phyloP scores from a whole-genome alignment of 1,140 invertebrate genomes.

The Drosophila watanabei region DNA sequence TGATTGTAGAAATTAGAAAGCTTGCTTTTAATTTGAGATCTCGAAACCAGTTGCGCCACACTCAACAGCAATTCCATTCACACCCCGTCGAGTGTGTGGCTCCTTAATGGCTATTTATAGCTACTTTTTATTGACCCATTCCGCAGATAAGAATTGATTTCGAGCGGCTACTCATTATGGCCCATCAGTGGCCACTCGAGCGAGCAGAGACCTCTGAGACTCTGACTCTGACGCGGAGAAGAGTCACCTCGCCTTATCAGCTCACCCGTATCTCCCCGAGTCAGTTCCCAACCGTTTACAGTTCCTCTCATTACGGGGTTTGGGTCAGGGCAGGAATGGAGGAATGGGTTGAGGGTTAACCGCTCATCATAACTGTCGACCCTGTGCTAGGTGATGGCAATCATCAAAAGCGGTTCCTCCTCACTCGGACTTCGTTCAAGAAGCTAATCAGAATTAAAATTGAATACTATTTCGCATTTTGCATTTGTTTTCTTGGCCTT shows the following conservation, averaged over 20 bases:
- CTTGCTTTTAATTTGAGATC: neutral
- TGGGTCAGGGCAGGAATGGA: constrained; percentile 11
- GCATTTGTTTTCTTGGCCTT: constrained; percentile 37
- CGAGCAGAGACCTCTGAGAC: constrained; percentile 30
- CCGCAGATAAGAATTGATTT: constrained; percentile 51
- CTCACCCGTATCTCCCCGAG: constrained; percentile 39
- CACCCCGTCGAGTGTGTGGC: constrained; percentile 22
- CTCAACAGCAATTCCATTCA: constrained; percentile 43
- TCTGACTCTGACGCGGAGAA: neutral
- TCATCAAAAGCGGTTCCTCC: constrained; percentile 48
- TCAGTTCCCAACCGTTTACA: constrained; percentile 24
- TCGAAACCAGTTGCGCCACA: constrained; percentile 35
- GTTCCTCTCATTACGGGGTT: constrained; percentile 25
- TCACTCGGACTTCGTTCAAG: constrained; percentile 14
- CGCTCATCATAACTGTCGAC: constrained; percentile 46
- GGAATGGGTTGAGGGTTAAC: constrained; percentile 5
- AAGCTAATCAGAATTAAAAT: constrained; percentile 73
- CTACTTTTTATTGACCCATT: constrained; percentile 35
- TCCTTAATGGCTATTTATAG: constrained; percentile 49
- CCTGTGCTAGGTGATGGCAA: constrained; percentile 26
- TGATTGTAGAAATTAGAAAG: constrained; percentile 28
- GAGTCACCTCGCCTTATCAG: constrained; percentile 51
- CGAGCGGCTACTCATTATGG: constrained; percentile 34
- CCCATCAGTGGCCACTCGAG: constrained; percentile 36
- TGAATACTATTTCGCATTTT: constrained; percentile 72